phyloP scores from a whole-genome alignment of 2,888 invertebrate genomes.

The Yponomeuta plumbellus region DNA sequence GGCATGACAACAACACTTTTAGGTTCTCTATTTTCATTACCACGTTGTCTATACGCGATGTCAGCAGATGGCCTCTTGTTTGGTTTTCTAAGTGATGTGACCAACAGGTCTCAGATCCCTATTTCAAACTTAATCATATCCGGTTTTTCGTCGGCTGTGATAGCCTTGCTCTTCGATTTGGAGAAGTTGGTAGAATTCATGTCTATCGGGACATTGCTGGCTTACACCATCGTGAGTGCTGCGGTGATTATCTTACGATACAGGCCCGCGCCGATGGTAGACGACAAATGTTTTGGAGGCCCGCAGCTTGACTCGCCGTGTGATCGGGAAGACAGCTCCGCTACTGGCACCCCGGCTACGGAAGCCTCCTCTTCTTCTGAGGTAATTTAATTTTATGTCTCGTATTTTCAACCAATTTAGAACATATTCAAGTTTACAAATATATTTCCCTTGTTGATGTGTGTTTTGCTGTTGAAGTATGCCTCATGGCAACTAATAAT shows the following conservation, averaged over 20 bases:
- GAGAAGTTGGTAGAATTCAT: slow-evolving; percentile 95
- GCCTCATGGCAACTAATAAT: no score
- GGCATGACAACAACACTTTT: slow-evolving; percentile 94
- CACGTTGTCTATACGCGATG: slow-evolving; percentile 93
- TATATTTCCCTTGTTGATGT: no score
- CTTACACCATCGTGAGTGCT: slow-evolving; percentile 94
- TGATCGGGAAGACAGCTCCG: slow-evolving; percentile 78
- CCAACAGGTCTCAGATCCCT: slow-evolving; percentile 87
- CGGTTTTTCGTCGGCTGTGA: slow-evolving; percentile 84
- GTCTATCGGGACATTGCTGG: slow-evolving; percentile 92
- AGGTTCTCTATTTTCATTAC: slow-evolving; percentile 90
- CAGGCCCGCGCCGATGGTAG: slow-evolving; percentile 74
- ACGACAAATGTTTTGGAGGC: slow-evolving; percentile 61
- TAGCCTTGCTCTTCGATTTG: slow-evolving; percentile 91
- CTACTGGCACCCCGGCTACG: slow-evolving; percentile 78
- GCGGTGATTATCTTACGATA: slow-evolving; percentile 92
- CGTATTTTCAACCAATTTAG: no score
- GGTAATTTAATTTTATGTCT: slow-evolving; percentile 36
- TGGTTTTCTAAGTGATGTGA: slow-evolving; percentile 85
- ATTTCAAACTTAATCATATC: slow-evolving; percentile 85
- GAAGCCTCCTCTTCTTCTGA: slow-evolving; percentile 77
- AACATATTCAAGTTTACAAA: neutral
- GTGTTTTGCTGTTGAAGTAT: no score
- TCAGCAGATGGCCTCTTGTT: slow-evolving; percentile 92
- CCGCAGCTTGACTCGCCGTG: slow-evolving; percentile 74